These are phyloP conservation scores for Chelidonichthys spinosus DNA, from an alignment of 2,797 vertebrate species.

Conservation along the genomic window DNA sequence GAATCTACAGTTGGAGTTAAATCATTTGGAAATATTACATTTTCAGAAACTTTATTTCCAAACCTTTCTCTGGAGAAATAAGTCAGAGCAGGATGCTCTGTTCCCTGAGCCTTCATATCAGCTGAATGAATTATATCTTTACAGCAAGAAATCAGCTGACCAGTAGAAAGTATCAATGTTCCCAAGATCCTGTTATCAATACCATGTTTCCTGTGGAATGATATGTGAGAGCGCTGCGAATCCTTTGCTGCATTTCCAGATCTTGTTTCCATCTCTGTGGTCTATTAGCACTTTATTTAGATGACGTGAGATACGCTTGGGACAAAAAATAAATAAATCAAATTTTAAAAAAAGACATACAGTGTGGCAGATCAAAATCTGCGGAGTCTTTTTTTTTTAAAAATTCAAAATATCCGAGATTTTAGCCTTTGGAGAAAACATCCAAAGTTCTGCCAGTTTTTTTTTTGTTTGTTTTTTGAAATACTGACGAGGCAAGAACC, in stretches of 20 bases:
- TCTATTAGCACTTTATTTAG: conserved; percentile 48
- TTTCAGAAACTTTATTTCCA: background rate
- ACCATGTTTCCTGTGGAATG: conserved; percentile 60
- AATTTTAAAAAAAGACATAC: conserved; percentile 7
- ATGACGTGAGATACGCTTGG: conserved; percentile 27
- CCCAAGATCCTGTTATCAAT: conserved; percentile 59
- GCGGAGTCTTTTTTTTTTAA: background rate
- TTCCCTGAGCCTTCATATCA: conserved; percentile 23
- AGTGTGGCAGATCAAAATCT: background rate
- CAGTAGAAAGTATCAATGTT: conserved; percentile 64
- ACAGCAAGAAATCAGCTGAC: conserved; percentile 55
- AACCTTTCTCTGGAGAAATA: background rate
- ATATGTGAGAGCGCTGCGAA: conserved; percentile 37
- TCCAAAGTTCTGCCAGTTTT: conserved; percentile 13
- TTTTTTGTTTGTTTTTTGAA: background rate
- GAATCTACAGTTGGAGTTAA: background rate
- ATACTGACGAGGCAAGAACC: conserved; percentile 18
- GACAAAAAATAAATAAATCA: background rate
- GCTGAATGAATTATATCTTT: conserved; percentile 44
- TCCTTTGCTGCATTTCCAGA: conserved; percentile 44
- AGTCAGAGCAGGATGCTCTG: background rate
- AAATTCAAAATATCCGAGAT: background rate
- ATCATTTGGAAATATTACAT: background rate
- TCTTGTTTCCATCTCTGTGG: conserved; percentile 62
- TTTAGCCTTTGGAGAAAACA: background rate